Evolutionary conservation across 1,140 invertebrate genomes (phyloP), one percentile per base, ranked within the genome.

Genomic region (Lordiphosa collinella): DNA sequence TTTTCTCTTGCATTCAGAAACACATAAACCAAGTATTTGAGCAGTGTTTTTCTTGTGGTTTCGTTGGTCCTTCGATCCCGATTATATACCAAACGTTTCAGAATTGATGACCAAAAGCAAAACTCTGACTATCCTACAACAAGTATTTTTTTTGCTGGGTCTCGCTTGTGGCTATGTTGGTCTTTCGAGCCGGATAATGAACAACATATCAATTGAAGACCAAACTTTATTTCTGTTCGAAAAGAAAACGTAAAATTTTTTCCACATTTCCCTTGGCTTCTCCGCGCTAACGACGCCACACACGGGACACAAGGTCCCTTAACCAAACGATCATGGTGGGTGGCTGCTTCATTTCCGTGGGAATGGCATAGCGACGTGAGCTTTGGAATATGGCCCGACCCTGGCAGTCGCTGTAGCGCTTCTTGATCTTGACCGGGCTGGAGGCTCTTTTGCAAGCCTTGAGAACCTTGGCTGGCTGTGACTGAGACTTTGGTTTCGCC

Each of bases 281-380:
- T 16, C 14, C 14, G 1, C 14, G 14, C 11, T 13, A 50, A 22
- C 16, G 29, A 36, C 47, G 12, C 35, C 46, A n/a, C 41, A 56
- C 13, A 7, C 46, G 46, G 9, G 11, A 14, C 2, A 66, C 4
- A 3, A 38, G 1, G 1, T 71, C 57, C 5, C 51, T 47, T 14
- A 85, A 2, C 65, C 70, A 86, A 13, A 85, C 5, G 9, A 80
- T 1, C 38, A 74, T 51, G 0, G 73, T 52, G 5, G 86, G 86
- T 7, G 86, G 86, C 25, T 84, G 66, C 36, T 86, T 88, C 80
- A 88, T 86, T 44, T 88, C 86, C 3, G 58, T 71, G 35, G 86
- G 74, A 3, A 86, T 67, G 11, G 76, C 65, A 32, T 68, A 75
- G 3, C 82, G 67, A 7, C 65, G 69, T 0, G 64, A 70, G 8